These are phyloP conservation scores for Nettapus auritus DNA, from an alignment of 2,113 vertebrate genomes.

Conservation along the genomic window DNA sequence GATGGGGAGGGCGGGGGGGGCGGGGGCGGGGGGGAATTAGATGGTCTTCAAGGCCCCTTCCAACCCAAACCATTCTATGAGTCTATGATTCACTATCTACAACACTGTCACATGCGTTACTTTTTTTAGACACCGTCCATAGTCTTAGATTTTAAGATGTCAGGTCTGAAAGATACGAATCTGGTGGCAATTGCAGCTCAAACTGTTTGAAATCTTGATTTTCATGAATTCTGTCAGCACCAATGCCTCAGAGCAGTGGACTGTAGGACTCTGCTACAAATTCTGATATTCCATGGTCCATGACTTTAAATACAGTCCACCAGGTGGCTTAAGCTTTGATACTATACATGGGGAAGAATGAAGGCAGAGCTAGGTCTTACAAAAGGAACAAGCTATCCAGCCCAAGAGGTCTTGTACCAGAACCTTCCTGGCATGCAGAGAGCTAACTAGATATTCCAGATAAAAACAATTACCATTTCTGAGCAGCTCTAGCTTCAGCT, in stretches of 20 bases:
- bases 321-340: not conserved
- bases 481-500: not conserved
- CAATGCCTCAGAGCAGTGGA: not conserved
- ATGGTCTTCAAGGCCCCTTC: no score
- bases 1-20: no score
- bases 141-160: not conserved
- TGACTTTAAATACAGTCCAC: not conserved
- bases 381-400: not conserved
- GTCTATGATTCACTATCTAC: no score
- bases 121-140: no score
- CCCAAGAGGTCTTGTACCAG: not conserved
- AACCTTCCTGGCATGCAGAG: not conserved
- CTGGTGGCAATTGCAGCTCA: not conserved
- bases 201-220: not conserved
- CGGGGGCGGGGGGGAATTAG: no score
- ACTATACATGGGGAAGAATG: accelerated
- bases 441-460: not conserved
- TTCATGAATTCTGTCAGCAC: not conserved
- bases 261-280: not conserved
- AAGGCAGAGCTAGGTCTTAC: not conserved
- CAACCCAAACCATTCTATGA: no score
- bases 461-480: not conserved
- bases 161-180: not conserved
- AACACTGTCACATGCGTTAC: no score
- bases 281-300: not conserved